A percentile compares a stretch with the other conserved stretches of the same genome.
Conservation (phyloP, 2,113 vertebrate genomes). For the Micronycteris hirsuta region DNA sequence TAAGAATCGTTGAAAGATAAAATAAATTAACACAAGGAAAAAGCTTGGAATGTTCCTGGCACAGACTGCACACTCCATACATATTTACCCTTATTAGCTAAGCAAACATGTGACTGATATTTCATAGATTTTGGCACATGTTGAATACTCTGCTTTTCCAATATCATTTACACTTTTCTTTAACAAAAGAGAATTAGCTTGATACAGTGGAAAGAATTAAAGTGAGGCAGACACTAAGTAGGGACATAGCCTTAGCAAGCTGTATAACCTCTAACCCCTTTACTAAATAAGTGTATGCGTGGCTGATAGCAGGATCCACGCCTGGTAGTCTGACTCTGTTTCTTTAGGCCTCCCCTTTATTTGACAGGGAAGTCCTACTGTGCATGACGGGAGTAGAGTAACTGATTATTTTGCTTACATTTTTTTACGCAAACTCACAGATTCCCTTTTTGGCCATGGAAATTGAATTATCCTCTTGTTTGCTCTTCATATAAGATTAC, state of each 20-base stretch:
- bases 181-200: neutral
- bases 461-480: neutral
- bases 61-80: neutral
- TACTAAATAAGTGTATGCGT: fast-evolving
- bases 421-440: neutral
- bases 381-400: neutral
- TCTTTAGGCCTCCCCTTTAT: neutral
- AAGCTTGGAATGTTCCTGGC: neutral
- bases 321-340: neutral
- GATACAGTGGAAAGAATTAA: neutral
- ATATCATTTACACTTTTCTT: neutral
- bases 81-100: neutral
- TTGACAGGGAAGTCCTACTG: neutral
- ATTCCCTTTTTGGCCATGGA: neutral
- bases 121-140: neutral
- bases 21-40: neutral
- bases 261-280: neutral
- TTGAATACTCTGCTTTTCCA: neutral
- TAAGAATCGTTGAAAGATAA: neutral
- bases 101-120: neutral
- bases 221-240: neutral
- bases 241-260: neutral
- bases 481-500: neutral
- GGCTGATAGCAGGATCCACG: neutral
- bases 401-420: neutral